These are phyloP conservation scores for Paratilapia polleni DNA, from an alignment of 2,113 vertebrate species.

Conservation along the genomic window DNA sequence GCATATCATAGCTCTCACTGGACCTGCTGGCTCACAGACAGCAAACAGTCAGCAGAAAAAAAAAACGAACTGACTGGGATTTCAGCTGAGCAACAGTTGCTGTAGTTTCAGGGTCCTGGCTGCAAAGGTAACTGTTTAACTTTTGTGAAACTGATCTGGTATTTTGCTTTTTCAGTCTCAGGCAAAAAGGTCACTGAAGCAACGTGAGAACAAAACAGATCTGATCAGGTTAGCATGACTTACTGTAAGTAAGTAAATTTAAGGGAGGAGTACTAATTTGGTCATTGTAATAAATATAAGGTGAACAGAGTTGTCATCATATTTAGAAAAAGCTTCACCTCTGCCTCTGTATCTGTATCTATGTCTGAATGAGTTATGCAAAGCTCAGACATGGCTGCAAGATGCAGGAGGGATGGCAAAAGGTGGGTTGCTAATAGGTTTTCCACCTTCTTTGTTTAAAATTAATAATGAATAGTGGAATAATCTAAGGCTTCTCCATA, in stretches of 20 bases:
- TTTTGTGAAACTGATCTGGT: neutral
- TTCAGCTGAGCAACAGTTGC: neutral
- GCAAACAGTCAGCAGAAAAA: constrained; percentile 29
- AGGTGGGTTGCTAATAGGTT: neutral
- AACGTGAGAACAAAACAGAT: no score
- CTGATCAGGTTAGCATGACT: neutral
- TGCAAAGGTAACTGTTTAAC: neutral
- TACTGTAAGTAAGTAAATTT: no score
- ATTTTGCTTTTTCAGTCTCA: neutral
- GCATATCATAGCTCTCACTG: constrained; percentile 31
- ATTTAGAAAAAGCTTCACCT: constrained; percentile 13
- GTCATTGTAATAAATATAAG: neutral
- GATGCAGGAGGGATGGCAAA: neutral
- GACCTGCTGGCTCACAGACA: constrained; percentile 1
- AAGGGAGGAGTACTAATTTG: neutral
- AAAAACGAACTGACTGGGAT: neutral
- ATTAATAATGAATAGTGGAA: neutral
- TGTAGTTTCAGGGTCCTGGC: neutral
- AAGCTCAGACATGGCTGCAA: neutral
- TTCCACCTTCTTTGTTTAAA: neutral
- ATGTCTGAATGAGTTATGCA: neutral
- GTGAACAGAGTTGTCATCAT: constrained; percentile 18
- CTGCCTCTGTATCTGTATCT: neutral
- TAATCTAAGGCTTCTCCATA: neutral
- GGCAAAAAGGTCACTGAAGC: neutral